A percentile compares a stretch with the other conserved stretches of the same genome.
Conservation (phyloP, 1,140 invertebrate species). For the Antheraea pernyi region DNA sequence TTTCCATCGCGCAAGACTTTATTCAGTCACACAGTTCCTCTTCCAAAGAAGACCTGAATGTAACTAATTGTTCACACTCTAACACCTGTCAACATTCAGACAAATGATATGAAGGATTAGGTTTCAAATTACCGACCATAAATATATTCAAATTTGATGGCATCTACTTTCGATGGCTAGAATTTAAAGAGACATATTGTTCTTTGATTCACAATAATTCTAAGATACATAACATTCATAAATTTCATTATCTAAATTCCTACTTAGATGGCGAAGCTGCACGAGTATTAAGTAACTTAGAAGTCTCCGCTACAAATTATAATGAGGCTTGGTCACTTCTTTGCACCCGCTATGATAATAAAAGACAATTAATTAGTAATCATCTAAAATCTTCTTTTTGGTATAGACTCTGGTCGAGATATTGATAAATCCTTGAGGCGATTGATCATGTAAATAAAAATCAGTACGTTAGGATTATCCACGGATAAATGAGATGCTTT, state of each 20-base stretch:
- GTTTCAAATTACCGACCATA: conserved; percentile 39
- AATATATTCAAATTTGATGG: conserved; percentile 47
- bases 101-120: conserved; percentile 10
- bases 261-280: conserved; percentile 34
- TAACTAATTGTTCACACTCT: neutral
- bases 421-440: neutral
- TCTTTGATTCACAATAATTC: conserved; percentile 47
- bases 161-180: conserved; percentile 41
- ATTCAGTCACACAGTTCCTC: neutral
- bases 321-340: conserved; percentile 32
- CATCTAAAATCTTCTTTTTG: conserved; percentile 27
- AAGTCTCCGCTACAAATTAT: conserved; percentile 37
- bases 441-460: conserved; percentile 21
- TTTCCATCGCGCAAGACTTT: conserved; percentile 22
- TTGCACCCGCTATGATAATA: conserved; percentile 34
- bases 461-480: neutral
- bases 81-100: neutral
- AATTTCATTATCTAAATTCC: conserved; percentile 43
- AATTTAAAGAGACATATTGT: conserved; percentile 46
- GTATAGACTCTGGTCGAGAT: neutral
- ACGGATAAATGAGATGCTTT: conserved; percentile 10
- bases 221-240: conserved; percentile 30
- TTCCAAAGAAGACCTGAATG: neutral
- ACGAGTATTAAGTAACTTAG: conserved; percentile 24
- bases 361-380: conserved; percentile 30